A percentile compares a stretch with the other conserved stretches of the same genome.
Conservation (phyloP, 1,140 invertebrate species). For the Lepidostoma basale region DNA sequence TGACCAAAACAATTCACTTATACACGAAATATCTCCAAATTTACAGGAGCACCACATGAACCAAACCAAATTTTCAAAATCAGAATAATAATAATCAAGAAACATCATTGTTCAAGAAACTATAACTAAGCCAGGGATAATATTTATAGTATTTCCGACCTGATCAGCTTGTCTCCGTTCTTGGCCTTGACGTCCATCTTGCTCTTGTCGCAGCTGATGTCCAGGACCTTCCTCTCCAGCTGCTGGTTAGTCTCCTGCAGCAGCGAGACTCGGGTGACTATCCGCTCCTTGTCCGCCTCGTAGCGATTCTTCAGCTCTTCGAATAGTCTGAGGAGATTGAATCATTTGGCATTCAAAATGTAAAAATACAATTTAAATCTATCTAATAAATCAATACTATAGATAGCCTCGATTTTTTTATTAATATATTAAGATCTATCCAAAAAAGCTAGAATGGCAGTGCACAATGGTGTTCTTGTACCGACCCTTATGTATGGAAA, state of each 20-base stretch:
- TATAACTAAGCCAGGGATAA: too few relatives aligned
- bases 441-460: too few relatives aligned
- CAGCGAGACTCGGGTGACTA: conserved; percentile 18
- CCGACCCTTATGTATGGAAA: too few relatives aligned
- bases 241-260: conserved; percentile 31
- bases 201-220: conserved; percentile 29
- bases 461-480: too few relatives aligned
- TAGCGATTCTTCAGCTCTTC: conserved; percentile 43
- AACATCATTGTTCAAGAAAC: too few relatives aligned
- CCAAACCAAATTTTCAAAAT: too few relatives aligned
- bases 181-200: conserved; percentile 36
- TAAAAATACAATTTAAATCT: too few relatives aligned
- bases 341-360: too few relatives aligned
- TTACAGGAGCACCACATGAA: too few relatives aligned
- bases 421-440: neutral
- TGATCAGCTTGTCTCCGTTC: conserved; percentile 32
- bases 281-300: conserved; percentile 35
- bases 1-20: too few relatives aligned
- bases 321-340: conserved; percentile 31
- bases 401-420: neutral
- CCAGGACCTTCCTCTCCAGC: conserved; percentile 34
- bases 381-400: neutral
- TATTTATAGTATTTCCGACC: conserved; percentile 4
- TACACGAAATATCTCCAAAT: too few relatives aligned
- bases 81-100: too few relatives aligned